These are phyloP conservation scores for Pheucticus melanocephalus DNA, from an alignment of 2,113 vertebrate species.

Conservation along the genomic window DNA sequence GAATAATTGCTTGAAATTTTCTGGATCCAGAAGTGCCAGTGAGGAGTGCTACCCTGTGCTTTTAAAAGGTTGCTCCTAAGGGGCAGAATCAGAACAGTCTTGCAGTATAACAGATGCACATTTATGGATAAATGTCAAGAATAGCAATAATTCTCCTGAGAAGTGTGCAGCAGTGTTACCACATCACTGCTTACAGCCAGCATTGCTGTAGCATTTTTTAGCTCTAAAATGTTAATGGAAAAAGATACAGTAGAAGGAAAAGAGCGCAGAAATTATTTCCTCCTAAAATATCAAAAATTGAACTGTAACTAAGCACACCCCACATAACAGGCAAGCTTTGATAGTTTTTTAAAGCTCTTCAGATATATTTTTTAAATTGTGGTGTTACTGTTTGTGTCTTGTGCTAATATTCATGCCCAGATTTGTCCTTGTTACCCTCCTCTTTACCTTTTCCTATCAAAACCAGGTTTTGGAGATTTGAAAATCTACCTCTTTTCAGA, in stretches of 20 bases:
- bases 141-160: neutral
- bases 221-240: neutral
- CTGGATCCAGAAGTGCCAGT: neutral
- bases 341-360: conserved; percentile 17
- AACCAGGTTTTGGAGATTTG: neutral
- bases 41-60: neutral
- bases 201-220: neutral
- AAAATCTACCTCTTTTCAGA: neutral
- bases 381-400: neutral
- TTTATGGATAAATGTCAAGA: conserved; percentile 1
- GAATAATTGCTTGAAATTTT: conserved; percentile 41
- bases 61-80: neutral
- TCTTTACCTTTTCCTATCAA: neutral
- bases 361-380: neutral
- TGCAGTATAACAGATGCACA: neutral
- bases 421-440: neutral
- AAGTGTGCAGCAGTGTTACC: neutral
- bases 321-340: neutral
- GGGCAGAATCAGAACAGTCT: neutral
- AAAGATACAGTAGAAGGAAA: neutral
- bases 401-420: neutral
- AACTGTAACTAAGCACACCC: neutral
- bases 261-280: neutral
- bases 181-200: neutral
- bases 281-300: conserved; percentile 1